Conservation (phyloP, 2,113 vertebrate genomes). For the Seriola rivoliana region DNA sequence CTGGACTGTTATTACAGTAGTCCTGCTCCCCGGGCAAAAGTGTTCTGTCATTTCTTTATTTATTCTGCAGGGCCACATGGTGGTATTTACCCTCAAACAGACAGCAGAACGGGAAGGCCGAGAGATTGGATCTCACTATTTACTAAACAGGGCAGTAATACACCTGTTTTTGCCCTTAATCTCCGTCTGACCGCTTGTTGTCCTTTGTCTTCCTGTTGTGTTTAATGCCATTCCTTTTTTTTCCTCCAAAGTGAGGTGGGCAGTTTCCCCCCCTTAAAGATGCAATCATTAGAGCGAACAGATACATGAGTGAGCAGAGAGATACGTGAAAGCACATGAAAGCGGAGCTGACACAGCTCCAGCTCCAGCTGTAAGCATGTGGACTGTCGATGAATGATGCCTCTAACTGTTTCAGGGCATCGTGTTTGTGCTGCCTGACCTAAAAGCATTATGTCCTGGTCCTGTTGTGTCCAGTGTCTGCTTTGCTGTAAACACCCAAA, state of each 20-base stretch:
- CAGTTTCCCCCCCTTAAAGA: constrained; percentile 13
- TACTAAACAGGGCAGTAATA: constrained; percentile 67
- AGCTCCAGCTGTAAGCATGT: constrained; percentile 19
- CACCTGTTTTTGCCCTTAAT: constrained; percentile 67
- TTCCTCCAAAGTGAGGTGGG: constrained; percentile 6
- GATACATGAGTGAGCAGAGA: constrained; percentile 19
- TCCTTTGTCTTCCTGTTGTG: constrained; percentile 54
- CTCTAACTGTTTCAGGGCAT: constrained; percentile 23
- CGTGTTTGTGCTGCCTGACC: constrained; percentile 29
- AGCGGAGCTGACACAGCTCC: background rate
- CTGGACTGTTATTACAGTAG: constrained; percentile 50
- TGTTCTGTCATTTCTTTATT: constrained; percentile 58
- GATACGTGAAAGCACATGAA: background rate
- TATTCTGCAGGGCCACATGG: constrained; percentile 68
- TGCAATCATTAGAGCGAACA: constrained; percentile 1
- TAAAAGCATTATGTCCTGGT: background rate
- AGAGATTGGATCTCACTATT: constrained; percentile 65
- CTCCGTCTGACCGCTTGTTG: constrained; percentile 47
- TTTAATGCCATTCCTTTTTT: constrained; percentile 4
- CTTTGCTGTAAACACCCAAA: background rate
- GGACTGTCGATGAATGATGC: constrained; percentile 11
- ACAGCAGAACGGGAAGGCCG: constrained; percentile 53
- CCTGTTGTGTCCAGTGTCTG: constrained; percentile 4
- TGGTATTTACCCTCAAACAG: constrained; percentile 77
- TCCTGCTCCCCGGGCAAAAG: constrained; percentile 26